These are phyloP conservation scores for Dolomedes plantarius DNA, from an alignment of 2,888 invertebrate species.

Conservation along the genomic window DNA sequence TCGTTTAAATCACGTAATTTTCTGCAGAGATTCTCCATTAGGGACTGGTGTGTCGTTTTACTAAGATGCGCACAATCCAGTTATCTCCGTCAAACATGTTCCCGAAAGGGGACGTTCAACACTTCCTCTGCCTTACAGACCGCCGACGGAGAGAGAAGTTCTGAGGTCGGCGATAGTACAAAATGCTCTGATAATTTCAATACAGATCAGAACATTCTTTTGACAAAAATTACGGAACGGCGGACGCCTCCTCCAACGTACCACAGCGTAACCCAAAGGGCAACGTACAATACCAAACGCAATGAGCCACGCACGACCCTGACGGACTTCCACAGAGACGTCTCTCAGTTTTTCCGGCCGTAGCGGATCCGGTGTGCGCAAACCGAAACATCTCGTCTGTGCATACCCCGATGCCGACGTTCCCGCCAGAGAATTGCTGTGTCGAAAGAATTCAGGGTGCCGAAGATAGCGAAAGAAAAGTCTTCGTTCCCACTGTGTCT, in stretches of 20 bases:
- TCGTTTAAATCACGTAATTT: too few relatives aligned
- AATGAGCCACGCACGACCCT: background rate
- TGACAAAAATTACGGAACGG: background rate
- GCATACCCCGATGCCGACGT: too few relatives aligned
- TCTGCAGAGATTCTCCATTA: background rate
- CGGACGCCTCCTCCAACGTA: conserved; percentile 1
- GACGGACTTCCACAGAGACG: background rate
- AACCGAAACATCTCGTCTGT: too few relatives aligned
- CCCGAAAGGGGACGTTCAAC: background rate
- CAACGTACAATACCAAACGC: background rate
- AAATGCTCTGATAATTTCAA: background rate
- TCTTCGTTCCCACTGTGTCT: too few relatives aligned
- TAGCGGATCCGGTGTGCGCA: too few relatives aligned
- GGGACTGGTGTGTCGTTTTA: background rate
- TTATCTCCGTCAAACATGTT: background rate
- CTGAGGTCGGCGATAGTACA: background rate
- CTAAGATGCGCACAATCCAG: background rate
- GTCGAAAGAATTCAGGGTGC: too few relatives aligned
- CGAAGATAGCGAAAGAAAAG: too few relatives aligned
- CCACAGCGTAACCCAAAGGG: too few relatives aligned
- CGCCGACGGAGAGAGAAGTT: background rate
- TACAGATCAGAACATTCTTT: background rate
- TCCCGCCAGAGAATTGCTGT: too few relatives aligned
- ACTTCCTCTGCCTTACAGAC: conserved; percentile 3
- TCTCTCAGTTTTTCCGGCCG: background rate